These are phyloP conservation scores for Falco biarmicus DNA, from an alignment of 2,797 vertebrate genomes.

Conservation along the genomic window DNA sequence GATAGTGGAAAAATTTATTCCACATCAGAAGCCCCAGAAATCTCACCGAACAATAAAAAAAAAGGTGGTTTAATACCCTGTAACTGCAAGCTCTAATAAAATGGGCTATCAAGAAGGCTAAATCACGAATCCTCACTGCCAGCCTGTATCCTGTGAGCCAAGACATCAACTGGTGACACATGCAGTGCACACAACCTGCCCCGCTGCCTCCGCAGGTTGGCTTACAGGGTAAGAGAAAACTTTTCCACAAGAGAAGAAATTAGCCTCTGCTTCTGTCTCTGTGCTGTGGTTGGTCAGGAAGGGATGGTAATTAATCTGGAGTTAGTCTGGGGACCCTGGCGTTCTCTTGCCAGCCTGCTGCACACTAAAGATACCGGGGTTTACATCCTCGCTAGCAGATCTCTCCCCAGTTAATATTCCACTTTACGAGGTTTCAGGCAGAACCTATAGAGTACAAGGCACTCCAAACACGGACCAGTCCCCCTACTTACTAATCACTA, in stretches of 20 bases:
- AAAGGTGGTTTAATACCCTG: background rate
- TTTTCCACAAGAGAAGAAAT: background rate
- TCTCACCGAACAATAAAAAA: background rate
- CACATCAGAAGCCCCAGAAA: background rate
- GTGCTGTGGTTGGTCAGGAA: background rate
- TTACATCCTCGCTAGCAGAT: background rate
- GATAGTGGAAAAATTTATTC: background rate
- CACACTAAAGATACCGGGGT: background rate
- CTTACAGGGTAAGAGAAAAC: background rate
- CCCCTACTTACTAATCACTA: background rate
- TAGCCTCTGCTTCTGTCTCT: background rate
- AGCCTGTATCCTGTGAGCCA: background rate
- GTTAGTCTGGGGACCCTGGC: background rate
- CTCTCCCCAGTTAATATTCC: background rate
- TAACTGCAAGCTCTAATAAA: background rate
- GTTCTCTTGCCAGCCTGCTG: background rate
- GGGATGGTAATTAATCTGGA: background rate
- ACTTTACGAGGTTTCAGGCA: background rate
- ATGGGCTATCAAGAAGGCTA: background rate
- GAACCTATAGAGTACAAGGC: background rate
- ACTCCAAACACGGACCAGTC: background rate
- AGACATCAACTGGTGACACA: accelerated
- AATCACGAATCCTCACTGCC: background rate
- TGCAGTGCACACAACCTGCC: too few species aligned
- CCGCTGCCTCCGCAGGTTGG: background rate